Base-by-base conservation (phyloP, 1,140 invertebrate species). In the Conus betulinus region DNA sequence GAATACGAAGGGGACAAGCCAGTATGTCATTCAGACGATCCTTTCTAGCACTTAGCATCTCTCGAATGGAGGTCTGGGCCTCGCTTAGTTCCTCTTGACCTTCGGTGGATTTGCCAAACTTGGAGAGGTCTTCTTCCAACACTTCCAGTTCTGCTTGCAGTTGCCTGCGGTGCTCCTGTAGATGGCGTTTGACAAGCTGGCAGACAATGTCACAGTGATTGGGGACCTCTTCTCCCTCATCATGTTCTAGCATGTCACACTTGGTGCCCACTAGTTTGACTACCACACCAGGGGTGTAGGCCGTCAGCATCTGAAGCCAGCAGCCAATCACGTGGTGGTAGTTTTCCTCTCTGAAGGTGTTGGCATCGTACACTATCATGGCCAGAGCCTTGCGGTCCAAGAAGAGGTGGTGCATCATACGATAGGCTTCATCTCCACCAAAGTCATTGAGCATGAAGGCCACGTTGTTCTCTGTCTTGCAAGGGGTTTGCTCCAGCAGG, bases 181-280 rank as follows among this genome's bases (percentile, higher is more conserved):
- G 88, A 13, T 93, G 92, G 88, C 89, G 91, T 74, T 90, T 81
- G 6, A 93, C 90, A 39, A 91, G 83, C 15, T 90, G 85, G 63
- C 87, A 87, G 13, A 93, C 89, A 17, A 90, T 78, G 67, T 93
- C 89, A 63, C 88, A 85, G 82, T 88, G 89, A 52, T 27, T 57
- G 52, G 85, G 67, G 7, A 91, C 82, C 74, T 91, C 89, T n/a
- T 91, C 87, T 60, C 89, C 87, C 52, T 89, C 88, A 81, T 90
- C 85, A 52, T 76, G 86, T 15, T 87, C 60, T 23, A 89, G 79
- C 20, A 91, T 88, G 86, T 95, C 94, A 67, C 83, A 84, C 67
- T 95, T 92, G 25, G 94, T 93, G 13, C 94, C 94, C 25, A 95
- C 91, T 20, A 95, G 90, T 90, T 95, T 95, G 67, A 95, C 91